A percentile compares a stretch with the other conserved stretches of the same genome.
These are phyloP conservation scores for Corbicula japonica DNA, from an alignment of 2,888 invertebrate genomes.

Conservation along the genomic window DNA sequence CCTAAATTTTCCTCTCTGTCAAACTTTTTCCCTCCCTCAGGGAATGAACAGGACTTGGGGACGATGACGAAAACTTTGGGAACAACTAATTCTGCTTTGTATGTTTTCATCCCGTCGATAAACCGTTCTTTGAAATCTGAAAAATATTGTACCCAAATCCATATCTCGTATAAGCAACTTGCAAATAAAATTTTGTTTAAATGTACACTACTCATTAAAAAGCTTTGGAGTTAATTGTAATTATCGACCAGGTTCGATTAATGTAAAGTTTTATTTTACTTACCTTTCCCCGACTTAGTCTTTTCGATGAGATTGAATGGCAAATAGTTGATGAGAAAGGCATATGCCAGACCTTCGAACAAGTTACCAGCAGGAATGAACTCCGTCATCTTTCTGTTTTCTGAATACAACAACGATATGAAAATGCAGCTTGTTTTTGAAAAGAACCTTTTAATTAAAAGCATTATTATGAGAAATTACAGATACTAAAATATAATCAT, in stretches of 20 bases:
- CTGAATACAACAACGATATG: conserved; percentile 19
- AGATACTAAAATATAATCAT: no score
- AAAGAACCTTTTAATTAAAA: no score
- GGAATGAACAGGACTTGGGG: conserved; percentile 42
- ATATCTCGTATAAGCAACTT: no score
- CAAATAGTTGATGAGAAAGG: conserved; percentile 54
- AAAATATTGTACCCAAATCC: no score
- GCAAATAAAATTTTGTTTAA: no score
- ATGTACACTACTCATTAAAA: no score
- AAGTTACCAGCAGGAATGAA: conserved; percentile 38
- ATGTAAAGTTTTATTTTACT: no score
- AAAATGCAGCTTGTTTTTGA: no score
- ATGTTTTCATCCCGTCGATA: conserved; percentile 48
- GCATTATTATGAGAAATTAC: no score
- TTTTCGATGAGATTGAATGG: conserved; percentile 34
- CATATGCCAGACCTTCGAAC: conserved; percentile 51
- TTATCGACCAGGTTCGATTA: no score
- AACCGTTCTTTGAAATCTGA: conserved; percentile 55
- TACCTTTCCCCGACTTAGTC: conserved; percentile 42
- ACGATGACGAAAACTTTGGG: conserved; percentile 47
- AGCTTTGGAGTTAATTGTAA: no score
- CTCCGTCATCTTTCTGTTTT: conserved; percentile 41
- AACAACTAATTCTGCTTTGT: conserved; percentile 36
- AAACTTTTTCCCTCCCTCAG: conserved; percentile 45
- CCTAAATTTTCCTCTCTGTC: conserved; percentile 47